Base-by-base conservation (phyloP, 1,140 invertebrate genomes). In the Temnothorax nylanderi region DNA sequence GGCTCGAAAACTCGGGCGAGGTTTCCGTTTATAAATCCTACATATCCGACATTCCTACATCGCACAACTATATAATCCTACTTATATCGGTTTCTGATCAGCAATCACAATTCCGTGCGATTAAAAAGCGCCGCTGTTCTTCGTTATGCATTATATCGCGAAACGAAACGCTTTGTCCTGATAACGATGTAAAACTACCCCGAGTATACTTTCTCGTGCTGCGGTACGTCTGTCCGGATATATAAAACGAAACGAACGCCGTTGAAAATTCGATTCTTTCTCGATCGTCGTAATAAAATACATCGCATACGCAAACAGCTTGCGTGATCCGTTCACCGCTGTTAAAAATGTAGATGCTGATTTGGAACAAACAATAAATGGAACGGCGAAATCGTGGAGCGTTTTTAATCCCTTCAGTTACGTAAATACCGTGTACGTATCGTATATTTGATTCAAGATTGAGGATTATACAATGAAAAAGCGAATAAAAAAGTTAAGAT, bases 41-140 rank as follows among this genome's bases (percentile, higher is more conserved):
- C 10, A 11, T 18, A n/a, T 47, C 18, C 26, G 58, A n/a, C 16
- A 47, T 1, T 18, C n/a, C 10, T 44, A 67, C n/a, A 37, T 4
- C n/a, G 37, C 56, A 32, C 21, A 13, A 34, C 18, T 78, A 26
- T 26, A 26, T 26, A 78, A 71, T 69, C 21, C 65, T 56, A 71
- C 18, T 11, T 44, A 41, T 51, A 54, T 67, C 37, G 47, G 32
- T 54, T 51, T 80, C 47, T 44, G 62, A 69, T 44, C 41, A 47
- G 21, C 44, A 80, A 80, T 80, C 77, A 54, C 47, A 69, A 80
- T 80, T 32, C 18, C 26, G 47, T 54, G 62, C 62, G 77, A 54
- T 81, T 65, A 49, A 65, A 65, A 65, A 64, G 76, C 76, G 44
- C 44, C 60, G 44, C 47, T 47, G 60, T 78, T 78, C 18, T 78